Evolutionary conservation across 92 coral and sea anemone species (phyloP), one percentile per base, ranked within the genome.

Genomic region (Bergia sp.): DNA sequence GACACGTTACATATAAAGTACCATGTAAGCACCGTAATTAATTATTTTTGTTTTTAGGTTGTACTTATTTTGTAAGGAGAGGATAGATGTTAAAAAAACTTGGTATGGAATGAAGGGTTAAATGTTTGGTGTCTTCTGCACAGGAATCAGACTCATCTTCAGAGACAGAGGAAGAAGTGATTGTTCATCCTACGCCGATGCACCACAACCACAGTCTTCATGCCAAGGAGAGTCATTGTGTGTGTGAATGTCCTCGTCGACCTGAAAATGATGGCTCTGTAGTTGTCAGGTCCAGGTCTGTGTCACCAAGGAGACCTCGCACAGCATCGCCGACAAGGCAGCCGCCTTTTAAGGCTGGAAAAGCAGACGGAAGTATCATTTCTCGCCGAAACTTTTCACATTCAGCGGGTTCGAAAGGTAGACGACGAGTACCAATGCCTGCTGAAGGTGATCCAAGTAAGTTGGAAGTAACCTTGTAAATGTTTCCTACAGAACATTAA

Each of bases 261-360:
- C 99, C 99, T 49, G 99, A 97, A 91, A 97, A 97, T 77, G 78
- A 90, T 73, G 99, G 99, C 21, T 76, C 89, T 78, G 96, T 95
- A 3, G 93, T 96, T 7, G 90, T 90, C 45, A 92, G 96, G 77
- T 95, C 99, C 29, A 91, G 99, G 77, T 95, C 99, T 7, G 80
- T 97, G 86, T 97, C 99, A 15, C 99, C 99, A 0, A 88, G 92
- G 82, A 81, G 93, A 86, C 94, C 95, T 73, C 86, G 86, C 49
- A 92, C 97, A 3, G 94, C 93, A 65, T 91, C 98, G 0, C 91
- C 98, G 7, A 88, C 90, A 39, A 64, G 85, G 41, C 93, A 88
- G 57, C 99, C 99, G 45, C 99, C 99, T 74, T 97, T 97, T 69
- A 95, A 91, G 85, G 98, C 96, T n/a, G 99, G 99, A 15, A 96